phyloP scores from a whole-genome alignment of 2,113 vertebrate species.

The Chloropsis hardwickii region DNA sequence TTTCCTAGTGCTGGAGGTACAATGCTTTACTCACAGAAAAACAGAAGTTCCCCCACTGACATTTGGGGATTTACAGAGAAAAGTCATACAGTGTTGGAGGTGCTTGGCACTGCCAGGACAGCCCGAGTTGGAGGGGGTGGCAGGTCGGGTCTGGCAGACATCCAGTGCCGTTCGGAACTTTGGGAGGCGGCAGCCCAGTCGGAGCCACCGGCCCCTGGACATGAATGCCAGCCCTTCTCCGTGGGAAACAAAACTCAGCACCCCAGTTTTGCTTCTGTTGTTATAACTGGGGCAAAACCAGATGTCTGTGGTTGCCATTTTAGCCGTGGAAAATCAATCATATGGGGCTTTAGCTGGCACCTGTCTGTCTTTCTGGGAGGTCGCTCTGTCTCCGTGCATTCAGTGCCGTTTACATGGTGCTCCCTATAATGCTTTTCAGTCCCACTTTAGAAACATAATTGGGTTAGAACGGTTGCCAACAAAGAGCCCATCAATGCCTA shows the following conservation, averaged over 20 bases:
- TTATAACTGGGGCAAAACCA: constrained; percentile 8
- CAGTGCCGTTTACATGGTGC: constrained; percentile 12
- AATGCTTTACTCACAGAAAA: background rate
- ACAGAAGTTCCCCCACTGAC: background rate
- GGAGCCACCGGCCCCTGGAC: background rate
- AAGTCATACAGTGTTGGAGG: too few relatives aligned
- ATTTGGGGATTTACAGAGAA: too few relatives aligned
- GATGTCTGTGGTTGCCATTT: constrained; percentile 42
- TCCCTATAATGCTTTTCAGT: constrained; percentile 41
- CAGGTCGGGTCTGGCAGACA: background rate
- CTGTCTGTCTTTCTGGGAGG: constrained; percentile 64
- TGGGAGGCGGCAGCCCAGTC: background rate
- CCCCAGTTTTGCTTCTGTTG: background rate
- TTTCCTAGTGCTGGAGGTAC: background rate
- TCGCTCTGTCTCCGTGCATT: background rate
- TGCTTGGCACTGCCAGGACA: background rate
- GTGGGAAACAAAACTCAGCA: background rate
- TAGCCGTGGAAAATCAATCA: constrained; percentile 62
- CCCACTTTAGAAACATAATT: constrained; percentile 45
- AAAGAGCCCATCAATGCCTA: constrained; percentile 8
- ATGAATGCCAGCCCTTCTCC: background rate
- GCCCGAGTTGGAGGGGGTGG: background rate
- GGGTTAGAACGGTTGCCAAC: constrained; percentile 49
- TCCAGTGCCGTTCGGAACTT: background rate
- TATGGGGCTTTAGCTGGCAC: constrained; percentile 60